Percentiles rank a stretch among this genome's conserved stretches.
Conservation (phyloP, 1,140 invertebrate species). For the Caligus rogercresseyi region DNA sequence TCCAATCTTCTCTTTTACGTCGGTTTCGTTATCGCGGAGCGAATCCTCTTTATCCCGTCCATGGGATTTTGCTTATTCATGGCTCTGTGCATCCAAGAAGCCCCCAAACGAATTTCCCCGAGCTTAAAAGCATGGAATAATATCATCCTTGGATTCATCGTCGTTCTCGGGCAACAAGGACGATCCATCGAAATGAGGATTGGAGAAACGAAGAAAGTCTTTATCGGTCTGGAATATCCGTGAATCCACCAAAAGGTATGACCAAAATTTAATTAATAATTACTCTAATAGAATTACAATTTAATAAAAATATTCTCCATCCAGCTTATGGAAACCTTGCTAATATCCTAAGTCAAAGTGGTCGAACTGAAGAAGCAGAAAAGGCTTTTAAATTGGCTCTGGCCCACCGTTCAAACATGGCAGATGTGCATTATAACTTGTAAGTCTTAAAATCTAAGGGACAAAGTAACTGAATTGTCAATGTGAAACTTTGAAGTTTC, state of each 20-base stretch:
- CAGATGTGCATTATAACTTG: constrained; percentile 91
- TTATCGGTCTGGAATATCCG: constrained; percentile 66
- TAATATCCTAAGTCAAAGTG: constrained; percentile 60
- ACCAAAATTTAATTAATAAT: no score
- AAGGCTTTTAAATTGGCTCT: constrained; percentile 66
- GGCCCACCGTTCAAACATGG: constrained; percentile 75
- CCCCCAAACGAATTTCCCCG: constrained; percentile 28
- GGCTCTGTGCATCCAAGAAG: constrained; percentile 36
- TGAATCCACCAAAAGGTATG: constrained; percentile 96
- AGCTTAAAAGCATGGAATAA: constrained; percentile 29
- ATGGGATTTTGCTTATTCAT: constrained; percentile 80
- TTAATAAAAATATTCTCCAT: constrained; percentile 28
- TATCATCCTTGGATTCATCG: constrained; percentile 38
- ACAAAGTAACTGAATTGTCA: constrained; percentile 17
- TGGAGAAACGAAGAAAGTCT: constrained; percentile 83
- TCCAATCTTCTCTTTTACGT: constrained; percentile 25
- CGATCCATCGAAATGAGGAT: constrained; percentile 62
- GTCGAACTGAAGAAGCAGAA: constrained; percentile 63
- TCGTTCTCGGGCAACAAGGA: constrained; percentile 48
- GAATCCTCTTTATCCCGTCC: constrained; percentile 34
- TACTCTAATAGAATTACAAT: not conserved
- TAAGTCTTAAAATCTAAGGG: constrained; percentile 42
- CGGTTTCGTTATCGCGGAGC: constrained; percentile 25
- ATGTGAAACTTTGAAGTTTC: constrained; percentile 2
- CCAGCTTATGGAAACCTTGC: constrained; percentile 82